Percentiles rank a stretch among this genome's conserved stretches.
Evolutionary conservation across 2,113 vertebrate species (phyloP).

Genomic region (Tetraodon nigroviridis): DNA sequence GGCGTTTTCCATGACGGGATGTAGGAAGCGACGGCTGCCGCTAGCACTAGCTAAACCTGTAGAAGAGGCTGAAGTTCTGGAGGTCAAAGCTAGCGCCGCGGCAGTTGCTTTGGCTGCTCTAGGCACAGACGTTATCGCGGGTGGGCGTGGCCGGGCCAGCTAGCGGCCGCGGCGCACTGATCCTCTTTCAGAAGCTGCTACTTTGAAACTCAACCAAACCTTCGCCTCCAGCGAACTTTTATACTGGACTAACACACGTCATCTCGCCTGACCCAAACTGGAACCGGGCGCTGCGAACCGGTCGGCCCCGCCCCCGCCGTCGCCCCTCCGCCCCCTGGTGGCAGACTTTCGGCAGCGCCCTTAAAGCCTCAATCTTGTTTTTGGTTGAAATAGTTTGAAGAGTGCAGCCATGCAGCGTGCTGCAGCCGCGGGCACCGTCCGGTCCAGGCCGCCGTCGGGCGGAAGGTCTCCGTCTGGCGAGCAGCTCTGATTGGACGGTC

Average conservation of each 20-base stretch:
- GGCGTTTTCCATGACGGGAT: slow-evolving; percentile 38
- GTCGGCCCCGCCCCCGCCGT: background rate
- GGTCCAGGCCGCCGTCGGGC: too few relatives aligned
- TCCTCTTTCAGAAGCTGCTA: slow-evolving; percentile 49
- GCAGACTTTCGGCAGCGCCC: background rate
- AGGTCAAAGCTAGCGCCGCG: slow-evolving; percentile 24
- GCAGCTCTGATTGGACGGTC: too few relatives aligned
- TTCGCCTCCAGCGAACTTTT: slow-evolving; percentile 40
- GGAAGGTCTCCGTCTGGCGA: too few relatives aligned
- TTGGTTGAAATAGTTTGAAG: slow-evolving; percentile 4
- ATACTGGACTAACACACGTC: slow-evolving; percentile 36
- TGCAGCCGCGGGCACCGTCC: slow-evolving; percentile 16
- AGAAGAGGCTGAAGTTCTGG: slow-evolving; percentile 28
- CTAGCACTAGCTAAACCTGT: slow-evolving; percentile 12
- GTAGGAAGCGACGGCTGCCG: slow-evolving; percentile 40
- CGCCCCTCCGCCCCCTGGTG: background rate
- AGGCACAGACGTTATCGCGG: slow-evolving; percentile 77
- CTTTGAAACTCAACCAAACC: slow-evolving; percentile 42
- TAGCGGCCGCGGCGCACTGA: slow-evolving; percentile 29
- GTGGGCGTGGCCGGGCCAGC: slow-evolving; percentile 26
- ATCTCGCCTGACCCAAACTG: slow-evolving; percentile 34
- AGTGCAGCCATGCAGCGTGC: slow-evolving; percentile 39
- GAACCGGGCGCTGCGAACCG: slow-evolving; percentile 51
- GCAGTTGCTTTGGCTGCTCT: slow-evolving; percentile 42
- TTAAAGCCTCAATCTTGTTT: background rate